These are phyloP conservation scores for Pristionchus arcanus DNA, from an alignment of 2,888 invertebrate genomes.

Conservation along the genomic window DNA sequence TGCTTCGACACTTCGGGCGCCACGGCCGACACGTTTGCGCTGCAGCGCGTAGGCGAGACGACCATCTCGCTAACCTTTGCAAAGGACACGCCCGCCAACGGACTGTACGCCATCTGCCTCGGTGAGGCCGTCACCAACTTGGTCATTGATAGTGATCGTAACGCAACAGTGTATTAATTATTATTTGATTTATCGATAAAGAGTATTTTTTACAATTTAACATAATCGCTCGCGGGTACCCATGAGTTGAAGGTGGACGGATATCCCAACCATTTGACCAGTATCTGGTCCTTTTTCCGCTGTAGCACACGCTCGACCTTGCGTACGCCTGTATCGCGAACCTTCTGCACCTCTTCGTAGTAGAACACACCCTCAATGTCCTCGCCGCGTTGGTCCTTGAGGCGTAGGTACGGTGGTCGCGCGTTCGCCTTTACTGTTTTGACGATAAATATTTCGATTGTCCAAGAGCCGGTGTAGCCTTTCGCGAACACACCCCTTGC, in stretches of 20 bases:
- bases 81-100: too few species aligned
- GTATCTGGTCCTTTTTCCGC: too few species aligned
- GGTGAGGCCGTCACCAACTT: too few species aligned
- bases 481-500: too few species aligned
- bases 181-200: not conserved
- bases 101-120: too few species aligned
- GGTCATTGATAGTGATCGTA: too few species aligned
- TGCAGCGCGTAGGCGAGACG: too few species aligned
- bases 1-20: too few species aligned
- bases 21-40: too few species aligned
- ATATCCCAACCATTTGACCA: not conserved
- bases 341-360: not conserved
- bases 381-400: not conserved
- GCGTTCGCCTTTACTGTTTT: not conserved
- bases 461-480: not conserved
- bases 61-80: too few species aligned
- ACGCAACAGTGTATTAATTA: not conserved
- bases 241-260: not conserved
- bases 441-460: not conserved
- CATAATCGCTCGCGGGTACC: not conserved
- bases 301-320: not conserved
- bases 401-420: not conserved
- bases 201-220: not conserved
- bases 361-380: not conserved
- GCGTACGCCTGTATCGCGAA: not conserved